phyloP scores from a whole-genome alignment of 2,888 invertebrate genomes.

The Stegophylla sp. region DNA sequence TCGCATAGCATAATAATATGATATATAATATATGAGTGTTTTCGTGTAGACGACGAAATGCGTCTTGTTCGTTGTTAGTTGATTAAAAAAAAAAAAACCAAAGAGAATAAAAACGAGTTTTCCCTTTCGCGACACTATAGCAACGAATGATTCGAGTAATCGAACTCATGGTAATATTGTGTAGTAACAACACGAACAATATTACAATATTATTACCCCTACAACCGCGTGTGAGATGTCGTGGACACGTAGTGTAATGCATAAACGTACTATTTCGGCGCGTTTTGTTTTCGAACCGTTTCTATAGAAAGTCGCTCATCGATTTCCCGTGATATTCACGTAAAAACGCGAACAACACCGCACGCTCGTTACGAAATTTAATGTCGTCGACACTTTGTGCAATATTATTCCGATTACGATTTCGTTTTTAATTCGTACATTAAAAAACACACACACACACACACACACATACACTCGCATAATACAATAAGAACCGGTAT shows the following conservation, averaged over 20 bases:
- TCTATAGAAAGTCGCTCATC: slow-evolving; percentile 10
- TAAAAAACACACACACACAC: too few species aligned
- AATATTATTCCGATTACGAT: neutral
- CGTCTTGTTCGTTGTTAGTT: too few species aligned
- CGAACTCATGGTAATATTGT: neutral
- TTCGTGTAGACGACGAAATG: too few species aligned
- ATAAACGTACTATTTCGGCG: neutral
- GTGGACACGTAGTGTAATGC: neutral
- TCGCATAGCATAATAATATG: too few species aligned
- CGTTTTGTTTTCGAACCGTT: slow-evolving; percentile 2
- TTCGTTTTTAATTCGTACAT: slow-evolving; percentile 30
- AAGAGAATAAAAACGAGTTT: neutral
- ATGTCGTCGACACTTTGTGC: slow-evolving; percentile 8
- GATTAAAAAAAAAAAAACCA: too few species aligned
- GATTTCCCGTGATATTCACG: neutral
- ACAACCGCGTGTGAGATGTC: neutral
- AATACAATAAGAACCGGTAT: slow-evolving; percentile 1
- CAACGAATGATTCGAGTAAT: neutral
- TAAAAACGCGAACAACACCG: neutral
- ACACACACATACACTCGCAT: too few species aligned
- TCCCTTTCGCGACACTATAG: neutral
- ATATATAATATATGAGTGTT: too few species aligned
- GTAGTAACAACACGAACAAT: too few species aligned
- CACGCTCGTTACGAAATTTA: slow-evolving; percentile 3
- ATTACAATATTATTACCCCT: too few species aligned